phyloP scores from a whole-genome alignment of 2,888 invertebrate genomes.

The Sinopyrophorus schimmeli region DNA sequence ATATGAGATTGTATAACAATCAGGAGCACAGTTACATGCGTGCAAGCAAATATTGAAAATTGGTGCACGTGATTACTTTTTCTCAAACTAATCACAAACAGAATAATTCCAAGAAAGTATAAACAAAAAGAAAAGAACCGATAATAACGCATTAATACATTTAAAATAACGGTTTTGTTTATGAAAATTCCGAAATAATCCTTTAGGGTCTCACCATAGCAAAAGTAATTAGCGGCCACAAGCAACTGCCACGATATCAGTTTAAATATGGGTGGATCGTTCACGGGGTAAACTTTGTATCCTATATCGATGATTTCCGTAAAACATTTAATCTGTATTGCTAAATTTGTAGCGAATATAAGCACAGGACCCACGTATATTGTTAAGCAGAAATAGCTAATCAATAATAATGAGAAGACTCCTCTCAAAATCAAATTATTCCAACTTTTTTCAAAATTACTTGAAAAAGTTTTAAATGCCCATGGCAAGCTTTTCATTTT shows the following conservation, averaged over 20 bases:
- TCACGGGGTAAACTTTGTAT: conserved; percentile 93
- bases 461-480: too few relatives aligned
- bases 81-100: conserved; percentile 94
- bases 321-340: conserved; percentile 98
- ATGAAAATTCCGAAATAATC: conserved; percentile 93
- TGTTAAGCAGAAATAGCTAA: conserved; percentile 83
- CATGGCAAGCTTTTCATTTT: too few relatives aligned
- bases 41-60: conserved; percentile 98
- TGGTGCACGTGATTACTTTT: conserved; percentile 97
- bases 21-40: conserved; percentile 94
- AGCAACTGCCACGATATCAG: conserved; percentile 98
- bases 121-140: conserved; percentile 95
- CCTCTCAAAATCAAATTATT: conserved; percentile 54
- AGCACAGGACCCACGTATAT: conserved; percentile 93
- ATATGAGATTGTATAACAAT: conserved; percentile 97
- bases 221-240: conserved; percentile 96
- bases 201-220: conserved; percentile 96
- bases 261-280: conserved; percentile 95
- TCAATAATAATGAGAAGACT: conserved; percentile 93
- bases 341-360: conserved; percentile 88
- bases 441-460: too few relatives aligned
- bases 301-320: conserved; percentile 98
- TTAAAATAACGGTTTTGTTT: conserved; percentile 58
- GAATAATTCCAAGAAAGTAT: conserved; percentile 94
- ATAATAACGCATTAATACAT: conserved; percentile 93